phyloP scores from a whole-genome alignment of 2,797 vertebrate genomes.

The Megalops cyprinoides region DNA sequence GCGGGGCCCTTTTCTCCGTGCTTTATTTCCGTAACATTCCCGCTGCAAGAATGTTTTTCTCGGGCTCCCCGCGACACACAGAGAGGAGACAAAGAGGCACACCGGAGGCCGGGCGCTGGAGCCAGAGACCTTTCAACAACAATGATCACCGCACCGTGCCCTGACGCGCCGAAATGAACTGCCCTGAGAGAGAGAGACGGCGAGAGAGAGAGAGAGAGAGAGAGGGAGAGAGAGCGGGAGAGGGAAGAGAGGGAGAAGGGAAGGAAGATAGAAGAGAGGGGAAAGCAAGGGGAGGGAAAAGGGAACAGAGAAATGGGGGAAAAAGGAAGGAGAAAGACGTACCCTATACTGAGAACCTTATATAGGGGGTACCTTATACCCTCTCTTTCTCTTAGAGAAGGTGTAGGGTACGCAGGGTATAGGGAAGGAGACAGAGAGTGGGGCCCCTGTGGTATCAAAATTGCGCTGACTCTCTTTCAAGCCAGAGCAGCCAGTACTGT shows the following conservation, averaged over 20 bases:
- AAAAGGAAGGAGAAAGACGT: neutral
- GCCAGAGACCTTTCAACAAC: conserved; percentile 55
- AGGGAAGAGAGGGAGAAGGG: conserved; percentile 26
- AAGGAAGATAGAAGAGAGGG: conserved; percentile 4
- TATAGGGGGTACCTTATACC: too few relatives aligned
- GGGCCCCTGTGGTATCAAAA: conserved; percentile 71
- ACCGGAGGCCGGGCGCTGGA: conserved; percentile 51
- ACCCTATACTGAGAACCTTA: too few relatives aligned
- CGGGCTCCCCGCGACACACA: conserved; percentile 51
- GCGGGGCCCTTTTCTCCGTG: conserved; percentile 42
- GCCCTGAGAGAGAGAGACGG: conserved; percentile 36
- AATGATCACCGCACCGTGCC: conserved; percentile 63
- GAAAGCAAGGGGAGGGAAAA: conserved; percentile 10
- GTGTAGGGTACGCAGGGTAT: neutral
- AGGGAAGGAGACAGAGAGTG: conserved; percentile 51
- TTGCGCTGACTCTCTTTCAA: conserved; percentile 82
- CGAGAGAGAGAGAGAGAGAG: conserved; percentile 16
- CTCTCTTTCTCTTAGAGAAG: too few relatives aligned
- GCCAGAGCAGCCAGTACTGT: conserved; percentile 73
- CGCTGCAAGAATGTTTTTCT: conserved; percentile 44
- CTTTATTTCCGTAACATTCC: conserved; percentile 56
- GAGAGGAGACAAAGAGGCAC: conserved; percentile 51
- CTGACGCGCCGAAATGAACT: conserved; percentile 66
- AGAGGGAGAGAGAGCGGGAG: conserved; percentile 25
- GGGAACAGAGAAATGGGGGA: conserved; percentile 6